Percentiles rank a stretch among this genome's conserved stretches.
These are phyloP conservation scores for Pristionchus maxplancki DNA, from an alignment of 2,888 invertebrate genomes.

Conservation along the genomic window DNA sequence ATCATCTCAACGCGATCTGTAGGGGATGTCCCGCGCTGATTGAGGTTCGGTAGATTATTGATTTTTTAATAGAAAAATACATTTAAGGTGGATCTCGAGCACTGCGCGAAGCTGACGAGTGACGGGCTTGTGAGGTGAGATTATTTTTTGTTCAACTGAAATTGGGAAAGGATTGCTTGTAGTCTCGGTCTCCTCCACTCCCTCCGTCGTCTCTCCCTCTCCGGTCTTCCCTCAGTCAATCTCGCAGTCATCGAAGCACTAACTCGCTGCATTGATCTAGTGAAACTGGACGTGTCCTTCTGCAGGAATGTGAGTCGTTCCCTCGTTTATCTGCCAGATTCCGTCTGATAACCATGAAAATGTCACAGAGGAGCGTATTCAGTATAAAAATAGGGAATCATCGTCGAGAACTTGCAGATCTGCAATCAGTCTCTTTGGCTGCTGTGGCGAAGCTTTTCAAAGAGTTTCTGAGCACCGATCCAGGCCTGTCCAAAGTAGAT, in stretches of 20 bases:
- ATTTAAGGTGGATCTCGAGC: constrained; percentile 42
- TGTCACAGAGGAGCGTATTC: too few relatives aligned
- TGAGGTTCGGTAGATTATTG: not conserved
- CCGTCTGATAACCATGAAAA: too few relatives aligned
- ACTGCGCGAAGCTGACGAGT: constrained; percentile 22
- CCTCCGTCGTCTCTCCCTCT: constrained; percentile 45
- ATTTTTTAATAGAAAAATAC: not conserved
- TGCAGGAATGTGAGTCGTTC: constrained; percentile 32
- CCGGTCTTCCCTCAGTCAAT: constrained; percentile 42
- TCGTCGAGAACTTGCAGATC: constrained; percentile 11
- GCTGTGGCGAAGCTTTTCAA: constrained; percentile 22
- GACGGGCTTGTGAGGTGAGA: constrained; percentile 8
- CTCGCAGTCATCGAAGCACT: constrained; percentile 12
- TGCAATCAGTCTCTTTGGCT: constrained; percentile 39
- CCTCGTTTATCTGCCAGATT: too few relatives aligned
- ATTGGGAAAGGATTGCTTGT: too few relatives aligned
- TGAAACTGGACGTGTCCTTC: constrained; percentile 3
- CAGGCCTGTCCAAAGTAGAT: constrained; percentile 39
- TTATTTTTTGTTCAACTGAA: too few relatives aligned
- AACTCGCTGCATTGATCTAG: constrained; percentile 31
- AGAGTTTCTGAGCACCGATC: not conserved
- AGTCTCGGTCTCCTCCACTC: constrained; percentile 49
- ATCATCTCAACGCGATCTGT: constrained; percentile 28
- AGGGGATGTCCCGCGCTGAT: constrained; percentile 42
- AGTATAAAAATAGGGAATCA: not conserved